Base-by-base conservation (phyloP, 2,888 invertebrate genomes). In the Apocheima hispidaria region DNA sequence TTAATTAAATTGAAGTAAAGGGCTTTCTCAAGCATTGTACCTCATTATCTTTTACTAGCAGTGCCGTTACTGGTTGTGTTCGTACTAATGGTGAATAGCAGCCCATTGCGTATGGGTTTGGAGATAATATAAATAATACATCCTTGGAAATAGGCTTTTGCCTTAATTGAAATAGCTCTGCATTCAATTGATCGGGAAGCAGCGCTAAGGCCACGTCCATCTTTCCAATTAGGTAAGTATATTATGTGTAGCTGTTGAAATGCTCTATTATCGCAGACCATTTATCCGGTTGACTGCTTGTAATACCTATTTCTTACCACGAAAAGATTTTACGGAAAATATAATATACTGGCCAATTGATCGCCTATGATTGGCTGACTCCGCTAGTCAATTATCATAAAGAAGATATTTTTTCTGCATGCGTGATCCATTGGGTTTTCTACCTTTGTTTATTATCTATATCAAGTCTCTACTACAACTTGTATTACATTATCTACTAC, bases 1-100 rank as follows among this genome's bases (percentile, higher is more conserved):
- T 69, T 72, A 75, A 78, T 77, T 75, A 72, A 69, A 64, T 70
- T 69, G 54, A 69, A 69, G 66, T 68, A 66, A 64, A 65, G 60
- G 21, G 66, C 74, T 73, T 76, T 76, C 73, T 72, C 75, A 67
- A 53, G 54, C 61, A 73, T 28, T 50, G 50, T 54, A 44, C 54
- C 57, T 64, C 72, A 72, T 79, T 79, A 79, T 67, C 66, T 72
- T 60, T 43, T 63, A 65, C 55, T 65, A 70, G 68, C 66, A 65
- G 65, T 56, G 65, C 70, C 62, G 62, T 68, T 70, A 62, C 58
- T 58, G 59, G 51, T 63, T 67, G 64, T 60, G 63, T 68, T 66
- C 56, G 59, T 66, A 64, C 72, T 66, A 70, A 70, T 70, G 60
- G 62, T 60, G 65, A 67, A 68, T 69, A 70, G 55, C 60, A 43